Percentiles rank a stretch among this genome's conserved stretches.
Conservation (phyloP, 2,888 invertebrate genomes). For the Tholera decimalis region DNA sequence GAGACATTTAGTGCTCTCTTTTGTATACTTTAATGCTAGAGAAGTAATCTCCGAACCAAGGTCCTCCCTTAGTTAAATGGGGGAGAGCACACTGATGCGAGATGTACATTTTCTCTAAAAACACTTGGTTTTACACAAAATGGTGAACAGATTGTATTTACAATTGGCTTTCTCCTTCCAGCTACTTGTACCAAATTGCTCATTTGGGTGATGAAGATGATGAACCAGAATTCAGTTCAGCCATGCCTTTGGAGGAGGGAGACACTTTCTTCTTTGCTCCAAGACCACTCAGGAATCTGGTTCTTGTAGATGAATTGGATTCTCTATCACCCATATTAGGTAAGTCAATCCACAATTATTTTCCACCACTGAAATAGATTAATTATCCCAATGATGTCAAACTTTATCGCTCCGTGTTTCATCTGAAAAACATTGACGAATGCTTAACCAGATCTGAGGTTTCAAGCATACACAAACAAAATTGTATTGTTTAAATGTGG, state of each 20-base stretch:
- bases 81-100: slow-evolving; percentile 92
- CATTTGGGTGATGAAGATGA: slow-evolving; percentile 99
- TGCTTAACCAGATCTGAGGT: slow-evolving; percentile 68
- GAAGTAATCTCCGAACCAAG: slow-evolving; percentile 92
- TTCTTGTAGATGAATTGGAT: slow-evolving; percentile 99
- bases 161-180: slow-evolving; percentile 80
- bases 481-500: not conserved
- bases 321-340: slow-evolving; percentile 98
- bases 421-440: slow-evolving; percentile 85
- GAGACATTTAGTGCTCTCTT: slow-evolving; percentile 76
- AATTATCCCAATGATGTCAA: slow-evolving; percentile 47
- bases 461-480: not conserved
- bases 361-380: not conserved
- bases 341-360: slow-evolving; percentile 66
- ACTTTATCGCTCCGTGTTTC: slow-evolving; percentile 81
- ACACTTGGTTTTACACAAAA: not conserved
- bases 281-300: slow-evolving; percentile 97
- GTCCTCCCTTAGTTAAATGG: slow-evolving; percentile 88
- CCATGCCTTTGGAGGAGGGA: slow-evolving; percentile 99
- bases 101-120: slow-evolving; percentile 77
- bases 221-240: slow-evolving; percentile 99
- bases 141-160: not conserved
- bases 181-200: slow-evolving; percentile 99
- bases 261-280: slow-evolving; percentile 99
- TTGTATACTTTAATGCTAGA: slow-evolving; percentile 81